These are phyloP conservation scores for Ellobius talpinus DNA, from an alignment of 2,113 vertebrate species.

Conservation along the genomic window DNA sequence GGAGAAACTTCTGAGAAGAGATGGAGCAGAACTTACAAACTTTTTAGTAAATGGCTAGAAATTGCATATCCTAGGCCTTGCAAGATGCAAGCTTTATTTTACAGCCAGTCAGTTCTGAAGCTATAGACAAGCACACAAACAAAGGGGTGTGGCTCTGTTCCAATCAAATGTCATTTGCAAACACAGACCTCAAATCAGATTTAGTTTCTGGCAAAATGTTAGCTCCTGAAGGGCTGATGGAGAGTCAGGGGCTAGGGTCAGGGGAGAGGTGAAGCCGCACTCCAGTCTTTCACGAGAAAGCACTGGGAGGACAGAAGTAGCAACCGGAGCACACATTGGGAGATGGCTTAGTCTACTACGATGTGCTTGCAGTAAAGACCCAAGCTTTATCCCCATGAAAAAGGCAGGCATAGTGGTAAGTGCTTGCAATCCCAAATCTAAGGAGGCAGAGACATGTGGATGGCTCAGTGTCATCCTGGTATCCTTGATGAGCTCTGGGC, in stretches of 20 bases:
- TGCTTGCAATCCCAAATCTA: not conserved
- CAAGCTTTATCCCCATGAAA: not conserved
- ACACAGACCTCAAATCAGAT: not conserved
- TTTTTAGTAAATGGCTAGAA: not conserved
- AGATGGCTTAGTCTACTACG: too few relatives aligned
- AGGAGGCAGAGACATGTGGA: not conserved
- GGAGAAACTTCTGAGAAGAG: not conserved
- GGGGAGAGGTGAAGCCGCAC: not conserved
- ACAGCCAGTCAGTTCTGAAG: not conserved
- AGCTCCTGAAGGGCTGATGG: not conserved
- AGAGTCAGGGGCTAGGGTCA: not conserved
- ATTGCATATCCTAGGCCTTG: not conserved
- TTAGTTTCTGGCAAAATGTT: not conserved
- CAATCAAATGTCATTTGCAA: not conserved
- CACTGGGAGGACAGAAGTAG: not conserved
- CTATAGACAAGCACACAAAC: constrained; percentile 2
- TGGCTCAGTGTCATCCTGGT: not conserved
- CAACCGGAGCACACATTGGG: not conserved
- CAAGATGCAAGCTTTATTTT: not conserved
- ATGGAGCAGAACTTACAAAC: not conserved
- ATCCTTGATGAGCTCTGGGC: not conserved
- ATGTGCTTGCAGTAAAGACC: not conserved
- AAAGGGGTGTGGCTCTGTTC: not conserved
- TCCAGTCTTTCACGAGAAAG: not conserved
- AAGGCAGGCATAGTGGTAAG: too few relatives aligned